Evolutionary conservation across 2,797 vertebrate genomes (phyloP).

Genomic region (Telmatherina bonti): DNA sequence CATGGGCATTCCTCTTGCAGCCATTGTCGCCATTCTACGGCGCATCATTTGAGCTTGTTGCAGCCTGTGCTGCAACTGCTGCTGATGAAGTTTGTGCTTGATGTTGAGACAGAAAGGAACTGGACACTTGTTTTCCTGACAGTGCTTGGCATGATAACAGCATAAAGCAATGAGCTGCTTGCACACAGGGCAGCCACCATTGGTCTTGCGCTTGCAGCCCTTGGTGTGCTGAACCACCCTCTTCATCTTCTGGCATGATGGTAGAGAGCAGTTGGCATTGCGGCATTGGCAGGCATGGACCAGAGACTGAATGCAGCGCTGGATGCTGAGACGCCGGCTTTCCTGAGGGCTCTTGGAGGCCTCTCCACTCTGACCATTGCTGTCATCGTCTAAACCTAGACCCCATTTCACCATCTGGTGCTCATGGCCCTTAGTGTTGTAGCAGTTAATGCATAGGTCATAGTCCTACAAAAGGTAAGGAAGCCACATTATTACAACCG

Average conservation of each 20-base stretch:
- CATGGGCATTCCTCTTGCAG: conserved; percentile 93
- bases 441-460: conserved; percentile 98
- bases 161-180: conserved; percentile 99
- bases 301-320: conserved; percentile 98
- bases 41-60: conserved; percentile 99
- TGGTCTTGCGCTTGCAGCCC: conserved; percentile 99
- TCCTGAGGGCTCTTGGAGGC: conserved; percentile 99
- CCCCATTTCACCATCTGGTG: conserved; percentile 99
- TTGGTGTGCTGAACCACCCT: conserved; percentile 98
- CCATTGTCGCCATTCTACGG: conserved; percentile 98
- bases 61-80: conserved; percentile 97
- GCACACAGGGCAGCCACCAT: conserved; percentile 97
- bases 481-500: conserved; percentile 10
- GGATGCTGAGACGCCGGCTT: conserved; percentile 97
- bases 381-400: conserved; percentile 95
- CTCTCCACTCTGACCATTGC: conserved; percentile 90
- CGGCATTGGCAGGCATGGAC: conserved; percentile 99
- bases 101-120: conserved; percentile 99
- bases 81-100: conserved; percentile 98
- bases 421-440: conserved; percentile 94
- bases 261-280: conserved; percentile 97
- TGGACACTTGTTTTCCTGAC: conserved; percentile 99
- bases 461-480: conserved; percentile 87
- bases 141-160: conserved; percentile 99
- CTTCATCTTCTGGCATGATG: conserved; percentile 99